Conservation (phyloP, 1,140 invertebrate genomes). For the Eupeodes corollae region DNA sequence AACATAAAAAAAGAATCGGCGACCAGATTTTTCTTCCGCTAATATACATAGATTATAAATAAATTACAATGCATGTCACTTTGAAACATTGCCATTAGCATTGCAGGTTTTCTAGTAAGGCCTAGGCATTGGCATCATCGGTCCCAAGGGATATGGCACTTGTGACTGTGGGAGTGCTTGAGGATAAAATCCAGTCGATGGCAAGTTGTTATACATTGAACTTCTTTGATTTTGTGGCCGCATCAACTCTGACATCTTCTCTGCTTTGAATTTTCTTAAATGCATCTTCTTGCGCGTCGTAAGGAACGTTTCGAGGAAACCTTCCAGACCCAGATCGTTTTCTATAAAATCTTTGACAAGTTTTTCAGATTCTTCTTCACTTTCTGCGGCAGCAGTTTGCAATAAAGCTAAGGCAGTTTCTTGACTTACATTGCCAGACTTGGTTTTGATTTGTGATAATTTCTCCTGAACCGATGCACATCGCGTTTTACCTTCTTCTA, state of each 20-base stretch:
- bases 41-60: too few species aligned
- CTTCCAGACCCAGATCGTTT: slow-evolving; percentile 59
- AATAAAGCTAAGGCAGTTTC: slow-evolving; percentile 73
- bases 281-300: slow-evolving; percentile 64
- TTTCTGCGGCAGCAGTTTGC: slow-evolving; percentile 73
- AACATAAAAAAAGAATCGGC: too few species aligned
- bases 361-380: slow-evolving; percentile 77
- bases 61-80: too few species aligned
- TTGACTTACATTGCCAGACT: slow-evolving; percentile 56
- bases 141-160: slow-evolving; percentile 43
- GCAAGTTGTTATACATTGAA: slow-evolving; percentile 14
- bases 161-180: not conserved
- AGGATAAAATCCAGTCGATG: slow-evolving; percentile 22
- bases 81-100: too few species aligned
- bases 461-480: slow-evolving; percentile 57
- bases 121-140: slow-evolving; percentile 47
- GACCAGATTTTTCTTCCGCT: too few species aligned
- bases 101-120: not conserved
- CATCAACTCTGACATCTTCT: slow-evolving; percentile 73
- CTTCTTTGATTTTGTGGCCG: slow-evolving; percentile 36
- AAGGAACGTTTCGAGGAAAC: slow-evolving; percentile 68
- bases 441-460: slow-evolving; percentile 51
- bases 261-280: slow-evolving; percentile 67
- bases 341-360: slow-evolving; percentile 64
- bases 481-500: slow-evolving; percentile 53